Evolutionary conservation across 2,888 invertebrate genomes (phyloP), one percentile per base, ranked within the genome.

Genomic region (Amblyteles armatorius): DNA sequence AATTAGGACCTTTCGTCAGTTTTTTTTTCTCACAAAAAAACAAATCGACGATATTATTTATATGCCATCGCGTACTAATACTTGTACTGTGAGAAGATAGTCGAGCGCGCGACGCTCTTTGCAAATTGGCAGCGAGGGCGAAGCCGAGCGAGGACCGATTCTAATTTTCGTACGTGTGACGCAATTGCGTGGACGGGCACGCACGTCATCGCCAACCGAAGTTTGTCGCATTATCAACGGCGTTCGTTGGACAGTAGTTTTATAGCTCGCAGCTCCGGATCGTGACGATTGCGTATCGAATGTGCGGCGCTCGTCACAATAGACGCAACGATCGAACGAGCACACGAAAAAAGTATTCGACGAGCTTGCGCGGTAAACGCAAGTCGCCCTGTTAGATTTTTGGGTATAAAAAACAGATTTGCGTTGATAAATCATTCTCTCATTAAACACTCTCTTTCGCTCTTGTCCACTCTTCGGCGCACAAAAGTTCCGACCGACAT

Each of bases 351-450:
- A 63, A 33, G 2, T 6, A 29, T 16, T 60, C 29, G 29, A 29
- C 60, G 60, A 26, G 33, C 16, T 16, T 3, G 60, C 1, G 26
- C 60, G 11, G 60, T 29, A 16, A 60, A n/a, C 60, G 60, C 63
- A 52, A 40, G 52, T 36, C 55, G 67, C 48, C 52, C 55, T 52
- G 26, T 26, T 57, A 19, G 22, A 55, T 77, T 77, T 26, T 77
- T 26, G 63, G 22, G 48, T 74, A 57, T 52, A 76, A 71, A 67
- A 48, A 69, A 48, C 44, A 74, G 33, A 67, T n/a, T 67, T 33
- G 40, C 52, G 60, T 55, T 52, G 33, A 19, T 48, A 77, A 72
- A 77, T 72, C 72, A 76, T 79, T 82, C 60, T 80, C 63, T 67
- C 74, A 55, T 81, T 63, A 1, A 73, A 69, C 44, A 80, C 22